Evolutionary conservation across 2,888 invertebrate genomes (phyloP), one percentile per base, ranked within the genome.

Genomic region (Chrysolina americana): DNA sequence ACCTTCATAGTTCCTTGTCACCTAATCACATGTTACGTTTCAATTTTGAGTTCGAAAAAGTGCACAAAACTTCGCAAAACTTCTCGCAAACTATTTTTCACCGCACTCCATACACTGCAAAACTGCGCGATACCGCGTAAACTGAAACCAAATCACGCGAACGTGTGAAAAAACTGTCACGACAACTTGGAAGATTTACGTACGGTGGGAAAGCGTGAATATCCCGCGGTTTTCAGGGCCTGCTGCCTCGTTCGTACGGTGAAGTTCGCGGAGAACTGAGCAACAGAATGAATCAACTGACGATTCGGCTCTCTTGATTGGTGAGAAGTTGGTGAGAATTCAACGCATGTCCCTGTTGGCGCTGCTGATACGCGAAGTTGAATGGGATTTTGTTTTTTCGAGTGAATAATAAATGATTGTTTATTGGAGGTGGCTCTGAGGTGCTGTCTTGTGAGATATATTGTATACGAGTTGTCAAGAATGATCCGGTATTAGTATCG

Each of bases 1-100:
- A 79, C 77, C 83, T 79, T 82, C 83, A 83, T 83, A 69, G 68
- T 76, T 75, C 47, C 44, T 41, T 56, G 48, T 64, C 70, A 71
- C 69, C 48, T 48, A 71, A 64, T 79, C 75, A 76, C 78, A 79
- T 77, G 71, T 76, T 77, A 76, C 36, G 41, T 65, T 64, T 21
- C 68, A 68, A 53, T 11, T 19, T 36, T 3, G 9, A 17, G 10
- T 28, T 11, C 15, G 2, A 59, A 36, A 17, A 68, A 41, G 10
- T 0, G 28, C 53, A 21, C 41, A 50, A 68, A 44, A 68, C 36
- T 68, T 41, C 41, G 50, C 36, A 50, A 21, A 28, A 23, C 48
- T 47, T 28, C 3, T 50, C 36, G 53, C 5, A 15, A 59, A 28
- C n/a, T 28, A 15, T 59, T n/a, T 15, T 17, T 36, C 59, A 59